Conservation (phyloP, 1,140 invertebrate genomes). For the Drosophila eugracilis region DNA sequence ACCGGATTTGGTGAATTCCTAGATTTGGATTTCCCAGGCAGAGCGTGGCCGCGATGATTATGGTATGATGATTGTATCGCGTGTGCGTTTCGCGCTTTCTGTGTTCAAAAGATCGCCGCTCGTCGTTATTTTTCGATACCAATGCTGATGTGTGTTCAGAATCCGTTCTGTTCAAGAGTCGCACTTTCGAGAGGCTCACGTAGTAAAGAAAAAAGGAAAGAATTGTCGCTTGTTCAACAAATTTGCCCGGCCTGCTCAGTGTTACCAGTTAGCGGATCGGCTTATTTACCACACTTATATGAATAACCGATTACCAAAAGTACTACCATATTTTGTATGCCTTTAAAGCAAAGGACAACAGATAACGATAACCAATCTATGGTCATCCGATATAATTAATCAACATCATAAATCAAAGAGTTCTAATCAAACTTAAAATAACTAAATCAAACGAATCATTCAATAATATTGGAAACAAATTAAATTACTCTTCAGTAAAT, state of each 20-base stretch:
- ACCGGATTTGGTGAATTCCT: background rate
- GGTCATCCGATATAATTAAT: too few species aligned
- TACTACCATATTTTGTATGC: too few species aligned
- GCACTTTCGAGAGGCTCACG: background rate
- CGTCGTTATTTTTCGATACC: background rate
- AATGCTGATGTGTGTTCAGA: background rate
- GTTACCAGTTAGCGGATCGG: background rate
- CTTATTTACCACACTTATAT: too few species aligned
- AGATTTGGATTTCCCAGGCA: background rate
- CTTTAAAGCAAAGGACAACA: too few species aligned
- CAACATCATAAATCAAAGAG: too few species aligned
- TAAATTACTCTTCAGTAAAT: background rate
- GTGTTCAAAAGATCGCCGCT: background rate
- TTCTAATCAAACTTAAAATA: too few species aligned
- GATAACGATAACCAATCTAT: too few species aligned
- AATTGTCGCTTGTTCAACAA: slow-evolving; percentile 4
- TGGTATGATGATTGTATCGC: background rate
- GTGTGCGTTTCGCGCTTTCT: slow-evolving; percentile 3
- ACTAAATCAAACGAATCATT: too few species aligned
- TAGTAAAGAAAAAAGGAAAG: background rate
- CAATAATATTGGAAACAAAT: too few species aligned
- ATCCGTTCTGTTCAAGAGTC: background rate
- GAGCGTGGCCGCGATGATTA: slow-evolving; percentile 4
- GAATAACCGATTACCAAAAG: too few species aligned
- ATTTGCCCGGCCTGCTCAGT: slow-evolving; percentile 3